These are phyloP conservation scores for Orestias chungarensis DNA, from an alignment of 2,797 vertebrate genomes.

Conservation along the genomic window DNA sequence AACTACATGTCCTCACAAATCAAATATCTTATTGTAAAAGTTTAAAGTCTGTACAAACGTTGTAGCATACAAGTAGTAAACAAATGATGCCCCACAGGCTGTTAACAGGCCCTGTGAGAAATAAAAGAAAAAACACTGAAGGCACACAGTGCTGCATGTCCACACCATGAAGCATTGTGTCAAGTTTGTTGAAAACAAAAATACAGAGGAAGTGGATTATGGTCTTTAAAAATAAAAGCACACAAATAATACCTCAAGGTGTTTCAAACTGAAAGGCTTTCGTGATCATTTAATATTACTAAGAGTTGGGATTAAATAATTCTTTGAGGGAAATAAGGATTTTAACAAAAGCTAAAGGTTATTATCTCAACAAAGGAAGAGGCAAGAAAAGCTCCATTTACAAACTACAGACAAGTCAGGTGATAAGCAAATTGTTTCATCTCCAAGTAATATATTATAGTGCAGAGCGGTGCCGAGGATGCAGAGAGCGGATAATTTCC, in stretches of 20 bases:
- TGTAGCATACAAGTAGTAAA: background rate
- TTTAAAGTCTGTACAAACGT: background rate
- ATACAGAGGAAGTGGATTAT: constrained; percentile 29
- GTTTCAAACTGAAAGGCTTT: background rate
- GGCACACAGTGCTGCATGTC: constrained; percentile 40
- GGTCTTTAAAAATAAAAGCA: constrained; percentile 48
- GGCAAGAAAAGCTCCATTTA: background rate
- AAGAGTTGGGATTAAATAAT: background rate
- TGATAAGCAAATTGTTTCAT: background rate
- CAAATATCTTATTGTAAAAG: background rate
- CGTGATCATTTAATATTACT: too few species aligned
- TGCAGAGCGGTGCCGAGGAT: background rate
- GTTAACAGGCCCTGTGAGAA: background rate
- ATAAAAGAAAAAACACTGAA: background rate
- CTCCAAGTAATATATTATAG: background rate
- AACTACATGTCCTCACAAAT: background rate
- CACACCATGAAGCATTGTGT: constrained; percentile 26
- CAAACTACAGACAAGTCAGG: background rate
- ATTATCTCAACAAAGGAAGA: background rate
- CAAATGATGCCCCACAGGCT: background rate
- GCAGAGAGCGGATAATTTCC: background rate
- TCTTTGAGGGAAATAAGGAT: background rate
- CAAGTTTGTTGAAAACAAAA: constrained; percentile 3
- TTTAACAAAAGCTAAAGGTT: background rate
- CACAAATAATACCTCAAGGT: background rate